Base-by-base conservation (phyloP, 2,888 invertebrate genomes). In the Drosophila mimetica region DNA sequence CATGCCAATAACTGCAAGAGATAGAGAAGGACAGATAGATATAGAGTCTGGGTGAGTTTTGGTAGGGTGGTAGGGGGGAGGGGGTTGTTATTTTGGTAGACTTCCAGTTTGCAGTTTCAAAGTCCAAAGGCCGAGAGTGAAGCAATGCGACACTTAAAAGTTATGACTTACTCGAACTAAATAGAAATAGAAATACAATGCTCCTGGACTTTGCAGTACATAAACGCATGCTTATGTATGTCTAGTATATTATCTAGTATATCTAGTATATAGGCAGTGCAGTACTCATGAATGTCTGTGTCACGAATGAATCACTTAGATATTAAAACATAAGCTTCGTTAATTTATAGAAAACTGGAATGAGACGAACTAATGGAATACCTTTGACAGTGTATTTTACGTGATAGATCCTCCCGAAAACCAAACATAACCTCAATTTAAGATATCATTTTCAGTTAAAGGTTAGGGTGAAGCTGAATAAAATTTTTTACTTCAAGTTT, bases 1-100 rank as follows among this genome's bases (percentile, higher is more conserved):
- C 66, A 60, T 51, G 50, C 47, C 58, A 54, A 46, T 55, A 65
- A 51, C 74, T 76, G 79, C 60, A 66, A 41, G 30, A 37, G 39
- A 42, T 34, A 32, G 39, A 57, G 18, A 37, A 20, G 16, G 14
- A 47, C 14, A 44, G 42, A 48, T 39, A 13, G 5, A 13, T 39
- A 39, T 39, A 37, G 36, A 37, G 8, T 6, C 34, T 14, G 14
- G 6, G 14, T 1, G 7, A 16, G 16, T 9, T 7, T 34, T 34
- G 34, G 34, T 7, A n/a, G 37, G 37, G 16, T 30, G 28, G 28
- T 1, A 9, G 8, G 2, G 8, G 20, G 20, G 4, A 2, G 42
- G 42, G 22, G n/a, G 8, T n/a, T n/a, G n/a, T n/a, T n/a, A 6
- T 9, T 34, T 51, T 16, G 53, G 9, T 3, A 1, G 13, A 36